Evolutionary conservation across 2,113 vertebrate species (phyloP).

Genomic region (Corythornis cristatus): DNA sequence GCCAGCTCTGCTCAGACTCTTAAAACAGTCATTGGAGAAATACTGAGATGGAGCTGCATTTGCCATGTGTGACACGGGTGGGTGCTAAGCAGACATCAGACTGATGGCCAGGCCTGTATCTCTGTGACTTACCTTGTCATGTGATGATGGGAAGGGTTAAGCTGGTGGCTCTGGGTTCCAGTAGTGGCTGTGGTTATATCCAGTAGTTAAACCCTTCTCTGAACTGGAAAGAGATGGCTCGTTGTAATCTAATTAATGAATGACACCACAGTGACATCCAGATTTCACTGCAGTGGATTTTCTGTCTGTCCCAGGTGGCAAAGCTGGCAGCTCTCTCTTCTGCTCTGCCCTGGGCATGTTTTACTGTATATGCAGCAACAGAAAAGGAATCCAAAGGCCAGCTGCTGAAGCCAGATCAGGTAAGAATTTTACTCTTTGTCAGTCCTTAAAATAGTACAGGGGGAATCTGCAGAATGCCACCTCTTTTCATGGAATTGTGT

Average conservation of each 20-base stretch:
- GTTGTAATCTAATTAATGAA: not conserved
- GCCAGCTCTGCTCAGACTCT: not conserved
- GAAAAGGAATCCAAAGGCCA: constrained; percentile 63
- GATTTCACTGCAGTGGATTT: not conserved
- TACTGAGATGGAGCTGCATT: not conserved
- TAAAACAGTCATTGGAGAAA: not conserved
- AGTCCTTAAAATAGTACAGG: not conserved
- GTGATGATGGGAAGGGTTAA: fast-evolving
- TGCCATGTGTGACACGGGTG: not conserved
- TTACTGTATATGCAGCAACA: constrained; percentile 73
- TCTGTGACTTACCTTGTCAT: not conserved
- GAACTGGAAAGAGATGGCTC: not conserved
- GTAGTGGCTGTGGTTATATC: not conserved
- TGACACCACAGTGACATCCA: not conserved
- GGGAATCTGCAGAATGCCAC: not conserved
- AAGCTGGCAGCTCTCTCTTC: constrained; percentile 79
- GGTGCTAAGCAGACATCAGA: not conserved
- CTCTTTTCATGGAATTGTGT: not conserved
- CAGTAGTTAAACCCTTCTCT: not conserved
- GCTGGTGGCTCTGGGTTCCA: not conserved
- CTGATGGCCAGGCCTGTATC: not conserved
- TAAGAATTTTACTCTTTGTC: constrained; percentile 37
- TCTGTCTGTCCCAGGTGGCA: constrained; percentile 73
- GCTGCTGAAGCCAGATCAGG: constrained; percentile 77
- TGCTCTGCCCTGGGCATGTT: constrained; percentile 78